A percentile compares a stretch with the other conserved stretches of the same genome.
phyloP scores from a whole-genome alignment of 2,888 invertebrate species.

The Xestia c-nigrum region DNA sequence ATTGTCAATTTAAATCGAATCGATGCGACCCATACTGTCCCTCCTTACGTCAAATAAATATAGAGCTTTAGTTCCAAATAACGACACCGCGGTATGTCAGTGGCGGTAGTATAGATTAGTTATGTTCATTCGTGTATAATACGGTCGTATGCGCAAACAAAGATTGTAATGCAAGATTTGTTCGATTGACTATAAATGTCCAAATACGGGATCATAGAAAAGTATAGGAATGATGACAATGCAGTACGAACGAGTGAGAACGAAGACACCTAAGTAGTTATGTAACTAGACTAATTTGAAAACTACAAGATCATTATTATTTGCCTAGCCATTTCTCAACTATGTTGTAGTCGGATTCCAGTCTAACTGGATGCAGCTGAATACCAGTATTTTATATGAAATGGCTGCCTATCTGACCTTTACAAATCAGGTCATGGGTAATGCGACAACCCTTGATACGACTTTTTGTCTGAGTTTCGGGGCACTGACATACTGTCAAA shows the following conservation, averaged over 20 bases:
- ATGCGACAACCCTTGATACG: neutral
- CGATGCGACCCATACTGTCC: constrained; percentile 52
- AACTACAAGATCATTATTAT: neutral
- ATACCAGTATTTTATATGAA: neutral
- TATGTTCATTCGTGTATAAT: constrained; percentile 48
- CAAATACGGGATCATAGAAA: neutral
- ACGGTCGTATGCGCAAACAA: constrained; percentile 48
- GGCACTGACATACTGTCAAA: neutral
- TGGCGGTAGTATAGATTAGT: constrained; percentile 54
- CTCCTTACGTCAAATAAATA: constrained; percentile 67
- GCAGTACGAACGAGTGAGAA: neutral
- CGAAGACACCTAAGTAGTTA: neutral
- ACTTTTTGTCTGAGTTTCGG: neutral
- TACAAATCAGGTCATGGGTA: neutral
- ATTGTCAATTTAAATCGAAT: constrained; percentile 64
- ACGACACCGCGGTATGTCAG: constrained; percentile 65
- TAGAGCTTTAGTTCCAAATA: constrained; percentile 65
- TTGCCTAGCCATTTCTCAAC: neutral
- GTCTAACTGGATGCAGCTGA: neutral
- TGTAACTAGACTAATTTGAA: neutral
- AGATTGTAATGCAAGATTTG: constrained; percentile 33
- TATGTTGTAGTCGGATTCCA: neutral
- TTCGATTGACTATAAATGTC: constrained; percentile 20
- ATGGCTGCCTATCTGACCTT: neutral
- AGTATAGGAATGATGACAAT: neutral